Base-by-base conservation (phyloP, 2,888 invertebrate genomes). In the Drosophila neonasuta region DNA sequence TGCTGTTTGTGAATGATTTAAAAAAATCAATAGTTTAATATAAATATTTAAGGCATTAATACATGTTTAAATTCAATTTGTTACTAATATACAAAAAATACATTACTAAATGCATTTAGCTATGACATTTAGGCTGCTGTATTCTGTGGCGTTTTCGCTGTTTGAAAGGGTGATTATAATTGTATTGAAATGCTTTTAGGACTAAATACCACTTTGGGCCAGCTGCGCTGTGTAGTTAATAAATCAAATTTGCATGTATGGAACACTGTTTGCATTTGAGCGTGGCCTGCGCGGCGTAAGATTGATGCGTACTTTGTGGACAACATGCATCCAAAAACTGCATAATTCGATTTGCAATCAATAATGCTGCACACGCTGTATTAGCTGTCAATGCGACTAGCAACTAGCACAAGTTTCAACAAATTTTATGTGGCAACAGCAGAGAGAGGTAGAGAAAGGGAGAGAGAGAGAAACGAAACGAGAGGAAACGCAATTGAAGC, bases 301-400 rank as follows among this genome's bases (percentile, higher is more conserved):
- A 83, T 83, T 68, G 77, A 80, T 80, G 46, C 13, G 8, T 8
- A 15, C 24, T 36, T 36, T 48, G 57, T 48, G 51, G 46, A 48
- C n/a, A 52, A 20, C 30, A 44, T 20, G 41, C 48, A 63, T 24
- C 17, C 32, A 45, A 68, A 71, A 66, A 65, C 54, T 73, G 69
- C 68, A 78, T 85, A 74, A 78, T 79, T 72, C 68, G 68, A 85
- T 82, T 78, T 74, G 66, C 36, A 85, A 80, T 85, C 82, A 68
- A 82, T 85, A 80, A 74, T 62, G 61, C 46, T 55, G 39, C 50
- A 52, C 50, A 45, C 32, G 8, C 17, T 24, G 11, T 57, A 54
- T 46, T 24, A 56, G 48, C 44, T 61, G 48, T 29, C 60, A 57
- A 32, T 60, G 56, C 13, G 15, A 41, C 7, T 15, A 41, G 15